phyloP scores from a whole-genome alignment of 2,888 invertebrate genomes.

The Steinernema scapterisci region DNA sequence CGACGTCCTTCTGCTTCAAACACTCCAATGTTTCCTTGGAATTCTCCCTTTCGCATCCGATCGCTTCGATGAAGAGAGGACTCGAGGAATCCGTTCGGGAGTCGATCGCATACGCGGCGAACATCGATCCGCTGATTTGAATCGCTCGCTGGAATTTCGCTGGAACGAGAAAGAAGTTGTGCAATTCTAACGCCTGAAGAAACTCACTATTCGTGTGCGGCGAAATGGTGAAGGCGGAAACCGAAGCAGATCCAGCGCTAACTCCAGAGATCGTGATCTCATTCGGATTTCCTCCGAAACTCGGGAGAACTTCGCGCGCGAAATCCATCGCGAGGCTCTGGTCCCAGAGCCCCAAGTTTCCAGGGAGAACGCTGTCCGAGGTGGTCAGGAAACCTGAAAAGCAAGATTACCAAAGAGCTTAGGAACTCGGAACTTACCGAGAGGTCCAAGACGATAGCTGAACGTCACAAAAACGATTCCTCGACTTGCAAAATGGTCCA shows the following conservation, averaged over 20 bases:
- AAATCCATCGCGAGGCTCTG: constrained; percentile 44
- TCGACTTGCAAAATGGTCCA: constrained; percentile 37
- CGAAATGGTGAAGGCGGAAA: constrained; percentile 38
- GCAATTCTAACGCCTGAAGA: background rate
- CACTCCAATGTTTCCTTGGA: constrained; percentile 2
- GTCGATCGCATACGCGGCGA: constrained; percentile 36
- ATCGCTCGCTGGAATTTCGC: constrained; percentile 43
- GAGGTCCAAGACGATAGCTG: constrained; percentile 33
- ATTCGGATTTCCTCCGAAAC: constrained; percentile 47
- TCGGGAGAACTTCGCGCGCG: constrained; percentile 34
- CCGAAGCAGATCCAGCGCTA: constrained; percentile 46
- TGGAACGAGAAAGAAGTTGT: constrained; percentile 28
- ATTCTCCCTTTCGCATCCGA: background rate
- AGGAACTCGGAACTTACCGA: background rate
- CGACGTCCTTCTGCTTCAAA: constrained; percentile 14
- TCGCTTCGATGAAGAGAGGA: background rate
- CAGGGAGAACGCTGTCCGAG: constrained; percentile 38
- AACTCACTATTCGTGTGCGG: constrained; percentile 38
- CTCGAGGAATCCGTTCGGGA: constrained; percentile 6
- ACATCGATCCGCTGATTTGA: constrained; percentile 48
- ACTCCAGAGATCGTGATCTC: constrained; percentile 48
- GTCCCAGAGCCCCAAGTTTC: constrained; percentile 52
- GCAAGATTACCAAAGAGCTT: background rate
- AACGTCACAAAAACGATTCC: constrained; percentile 33
- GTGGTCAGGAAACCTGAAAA: constrained; percentile 47